Percentiles rank a stretch among this genome's conserved stretches.
phyloP scores from a whole-genome alignment of 1,140 invertebrate genomes.

The Teleopsis dalmanni region DNA sequence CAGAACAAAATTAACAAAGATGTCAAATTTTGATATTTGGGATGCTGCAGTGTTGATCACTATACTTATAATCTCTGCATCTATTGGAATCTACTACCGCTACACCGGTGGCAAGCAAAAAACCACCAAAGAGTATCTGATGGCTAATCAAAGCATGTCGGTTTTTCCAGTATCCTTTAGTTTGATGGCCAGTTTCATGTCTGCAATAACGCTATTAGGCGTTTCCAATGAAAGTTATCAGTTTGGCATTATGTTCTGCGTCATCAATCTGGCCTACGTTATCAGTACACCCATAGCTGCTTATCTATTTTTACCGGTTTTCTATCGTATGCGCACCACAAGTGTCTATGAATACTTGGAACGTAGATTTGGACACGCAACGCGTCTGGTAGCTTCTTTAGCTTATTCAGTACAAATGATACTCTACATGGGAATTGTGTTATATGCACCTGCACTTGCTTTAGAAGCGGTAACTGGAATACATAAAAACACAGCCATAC shows the following conservation, averaged over 20 bases:
- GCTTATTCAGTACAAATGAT: constrained; percentile 78
- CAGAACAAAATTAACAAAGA: neutral
- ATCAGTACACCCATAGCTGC: constrained; percentile 75
- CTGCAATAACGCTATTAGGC: constrained; percentile 84
- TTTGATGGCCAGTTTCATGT: constrained; percentile 91
- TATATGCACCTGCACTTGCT: constrained; percentile 86
- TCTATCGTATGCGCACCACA: constrained; percentile 74
- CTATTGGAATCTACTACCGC: constrained; percentile 74
- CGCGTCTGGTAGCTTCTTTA: constrained; percentile 63
- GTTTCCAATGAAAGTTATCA: constrained; percentile 65
- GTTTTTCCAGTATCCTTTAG: constrained; percentile 75
- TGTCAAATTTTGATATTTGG: constrained; percentile 32
- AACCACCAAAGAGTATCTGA: constrained; percentile 54
- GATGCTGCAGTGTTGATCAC: constrained; percentile 60
- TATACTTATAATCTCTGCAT: constrained; percentile 57
- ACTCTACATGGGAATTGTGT: constrained; percentile 85
- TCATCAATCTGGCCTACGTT: constrained; percentile 75
- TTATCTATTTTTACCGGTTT: constrained; percentile 79
- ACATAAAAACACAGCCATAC: constrained; percentile 62
- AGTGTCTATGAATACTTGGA: constrained; percentile 91
- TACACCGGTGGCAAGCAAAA: constrained; percentile 84
- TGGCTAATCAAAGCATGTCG: constrained; percentile 41
- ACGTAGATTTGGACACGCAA: constrained; percentile 62
- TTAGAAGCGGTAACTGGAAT: constrained; percentile 79
- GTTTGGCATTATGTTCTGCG: constrained; percentile 73